Evolutionary conservation across 2,888 invertebrate genomes (phyloP).

Genomic region (Osedax frankpressi): DNA sequence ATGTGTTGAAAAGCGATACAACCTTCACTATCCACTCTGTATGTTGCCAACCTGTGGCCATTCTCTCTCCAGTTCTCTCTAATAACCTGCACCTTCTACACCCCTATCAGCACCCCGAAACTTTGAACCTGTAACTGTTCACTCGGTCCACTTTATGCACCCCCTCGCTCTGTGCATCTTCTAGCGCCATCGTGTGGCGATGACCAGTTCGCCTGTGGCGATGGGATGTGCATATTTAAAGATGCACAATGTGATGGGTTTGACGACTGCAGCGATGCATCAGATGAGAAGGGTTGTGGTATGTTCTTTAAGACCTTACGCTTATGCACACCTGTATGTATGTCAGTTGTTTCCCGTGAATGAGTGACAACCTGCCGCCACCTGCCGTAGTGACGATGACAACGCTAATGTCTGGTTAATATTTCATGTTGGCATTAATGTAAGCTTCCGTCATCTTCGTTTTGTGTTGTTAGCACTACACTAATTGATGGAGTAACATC

Average conservation of each 20-base stretch:
- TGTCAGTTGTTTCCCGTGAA: neutral
- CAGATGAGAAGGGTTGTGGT: constrained; percentile 21
- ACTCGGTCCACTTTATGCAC: neutral
- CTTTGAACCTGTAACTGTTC: neutral
- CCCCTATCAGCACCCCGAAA: neutral
- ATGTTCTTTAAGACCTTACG: constrained; percentile 13
- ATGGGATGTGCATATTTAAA: constrained; percentile 14
- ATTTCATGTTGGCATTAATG: neutral
- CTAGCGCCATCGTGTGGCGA: constrained; percentile 6
- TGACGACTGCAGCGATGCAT: constrained; percentile 14
- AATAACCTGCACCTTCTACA: neutral
- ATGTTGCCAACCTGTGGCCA: neutral
- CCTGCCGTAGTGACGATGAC: neutral
- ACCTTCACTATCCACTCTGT: neutral
- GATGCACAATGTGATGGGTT: neutral
- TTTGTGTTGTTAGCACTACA: neutral
- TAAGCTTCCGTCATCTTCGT: neutral
- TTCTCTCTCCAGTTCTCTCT: neutral
- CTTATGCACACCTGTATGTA: neutral
- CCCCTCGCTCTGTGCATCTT: constrained; percentile 2
- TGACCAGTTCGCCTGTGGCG: constrained; percentile 14
- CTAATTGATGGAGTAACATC: constrained; percentile 2
- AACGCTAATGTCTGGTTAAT: neutral
- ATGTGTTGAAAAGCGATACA: neutral
- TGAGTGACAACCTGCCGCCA: neutral